Percentiles rank a stretch among this genome's conserved stretches.
Conservation (phyloP, 2,113 vertebrate species). For the Sinocyclocheilus anophthalmus region DNA sequence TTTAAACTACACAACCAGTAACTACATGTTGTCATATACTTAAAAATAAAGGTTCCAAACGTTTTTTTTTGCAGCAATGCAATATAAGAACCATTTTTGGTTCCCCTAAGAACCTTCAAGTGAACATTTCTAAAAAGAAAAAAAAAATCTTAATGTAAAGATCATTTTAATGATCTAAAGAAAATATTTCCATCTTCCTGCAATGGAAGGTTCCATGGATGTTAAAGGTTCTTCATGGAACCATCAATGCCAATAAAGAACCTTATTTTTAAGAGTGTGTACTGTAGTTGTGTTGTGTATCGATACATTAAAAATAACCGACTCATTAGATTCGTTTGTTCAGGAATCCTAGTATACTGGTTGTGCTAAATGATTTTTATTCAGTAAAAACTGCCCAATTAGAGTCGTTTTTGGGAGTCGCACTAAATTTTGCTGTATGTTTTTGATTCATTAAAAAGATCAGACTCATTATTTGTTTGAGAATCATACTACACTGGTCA, state of each 20-base stretch:
- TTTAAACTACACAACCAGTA: neutral
- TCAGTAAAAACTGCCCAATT: neutral
- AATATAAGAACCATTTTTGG: neutral
- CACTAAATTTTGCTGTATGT: neutral
- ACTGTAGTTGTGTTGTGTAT: neutral
- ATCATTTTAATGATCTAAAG: no score
- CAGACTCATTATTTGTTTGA: neutral
- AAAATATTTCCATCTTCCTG: no score
- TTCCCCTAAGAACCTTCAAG: neutral
- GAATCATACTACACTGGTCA: neutral
- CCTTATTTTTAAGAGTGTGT: neutral
- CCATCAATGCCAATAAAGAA: neutral
- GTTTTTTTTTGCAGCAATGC: neutral
- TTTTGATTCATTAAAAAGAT: slow-evolving; percentile 1
- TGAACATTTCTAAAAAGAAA: neutral
- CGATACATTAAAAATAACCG: neutral
- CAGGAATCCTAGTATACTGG: neutral
- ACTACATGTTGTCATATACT: neutral
- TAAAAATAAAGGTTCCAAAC: neutral
- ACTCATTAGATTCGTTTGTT: neutral
- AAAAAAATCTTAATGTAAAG: no score
- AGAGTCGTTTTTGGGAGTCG: neutral
- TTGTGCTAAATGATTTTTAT: neutral
- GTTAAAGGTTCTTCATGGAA: neutral
- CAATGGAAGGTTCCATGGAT: no score